Conservation (phyloP, 2,113 vertebrate species). For the Lepus americanus region DNA sequence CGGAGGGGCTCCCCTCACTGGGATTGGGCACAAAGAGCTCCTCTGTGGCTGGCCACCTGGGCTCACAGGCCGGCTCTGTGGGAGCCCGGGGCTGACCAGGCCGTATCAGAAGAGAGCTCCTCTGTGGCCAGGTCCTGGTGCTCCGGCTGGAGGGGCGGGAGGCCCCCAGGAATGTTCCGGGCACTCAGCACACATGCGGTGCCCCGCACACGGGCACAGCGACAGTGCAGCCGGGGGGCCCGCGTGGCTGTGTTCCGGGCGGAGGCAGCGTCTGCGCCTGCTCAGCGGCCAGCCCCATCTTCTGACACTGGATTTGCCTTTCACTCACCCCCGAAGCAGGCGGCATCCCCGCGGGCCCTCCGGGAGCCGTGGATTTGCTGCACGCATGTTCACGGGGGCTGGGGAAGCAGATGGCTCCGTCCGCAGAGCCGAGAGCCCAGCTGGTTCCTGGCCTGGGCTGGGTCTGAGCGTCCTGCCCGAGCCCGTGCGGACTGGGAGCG, state of each 20-base stretch:
- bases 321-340: constrained; percentile 36
- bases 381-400: constrained; percentile 73
- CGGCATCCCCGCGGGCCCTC: constrained; percentile 52
- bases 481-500: neutral
- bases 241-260: constrained; percentile 60
- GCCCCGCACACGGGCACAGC: constrained; percentile 4
- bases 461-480: constrained; percentile 65
- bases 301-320: constrained; percentile 61
- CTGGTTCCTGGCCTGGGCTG: constrained; percentile 75
- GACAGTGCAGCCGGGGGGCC: constrained; percentile 33
- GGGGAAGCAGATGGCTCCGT: constrained; percentile 79
- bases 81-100: neutral
- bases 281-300: neutral
- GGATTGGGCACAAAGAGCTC: constrained; percentile 66
- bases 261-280: neutral
- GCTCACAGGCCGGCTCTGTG: constrained; percentile 29
- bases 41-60: constrained; percentile 78
- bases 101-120: constrained; percentile 28
- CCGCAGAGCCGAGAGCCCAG: constrained; percentile 80
- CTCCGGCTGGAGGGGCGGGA: neutral
- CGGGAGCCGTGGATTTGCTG: constrained; percentile 58
- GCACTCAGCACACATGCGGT: neutral
- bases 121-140: constrained; percentile 47
- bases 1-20: constrained; percentile 51
- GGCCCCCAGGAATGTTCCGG: constrained; percentile 73